Evolutionary conservation across 2,888 invertebrate genomes (phyloP), one percentile per base, ranked within the genome.

Genomic region (Zaprionus lineosus): DNA sequence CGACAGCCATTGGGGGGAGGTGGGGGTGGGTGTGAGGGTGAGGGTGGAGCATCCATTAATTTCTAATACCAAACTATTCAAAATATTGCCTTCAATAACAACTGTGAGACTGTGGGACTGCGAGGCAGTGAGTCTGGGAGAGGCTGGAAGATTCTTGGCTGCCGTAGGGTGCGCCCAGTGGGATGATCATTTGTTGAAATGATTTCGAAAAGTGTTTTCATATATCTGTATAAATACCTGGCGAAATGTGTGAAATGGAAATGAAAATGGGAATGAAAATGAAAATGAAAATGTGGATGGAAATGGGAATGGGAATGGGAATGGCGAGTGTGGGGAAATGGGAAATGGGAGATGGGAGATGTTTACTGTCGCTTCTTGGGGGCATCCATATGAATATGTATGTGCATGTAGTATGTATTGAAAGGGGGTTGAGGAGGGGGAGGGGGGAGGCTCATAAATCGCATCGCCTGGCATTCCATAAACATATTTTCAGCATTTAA

Each of bases 171-270:
- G 48, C 59, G 18, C 51, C 46, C 46, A 40, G 34, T 48, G 55
- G 56, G 59, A 16, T n/a, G n/a, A n/a, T 39, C 57, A 34, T 29
- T 37, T 36, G 26, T 24, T 28, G 47, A 15, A n/a, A 39, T 34
- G 53, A 62, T 60, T 63, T 74, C 46, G 52, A 37, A 72, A 53
- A 67, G 40, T 79, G 69, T 77, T 70, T 67, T 62, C 59, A 44
- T 66, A 52, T 57, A 51, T 41, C 5, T 34, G 56, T 51, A 52
- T 50, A 72, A 76, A 74, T 74, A 74, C 67, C 73, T 55, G 47
- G 60, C 44, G 16, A 74, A 62, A 60, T 64, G 47, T 59, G 77
- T 65, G 71, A 65, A 55, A 59, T 65, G n/a, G n/a, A n/a, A n/a
- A n/a, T n/a, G n/a, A n/a, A n/a, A n/a, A n/a, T n/a, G n/a, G n/a